Conservation (phyloP, 2,113 vertebrate genomes). For the Numenius arquata region DNA sequence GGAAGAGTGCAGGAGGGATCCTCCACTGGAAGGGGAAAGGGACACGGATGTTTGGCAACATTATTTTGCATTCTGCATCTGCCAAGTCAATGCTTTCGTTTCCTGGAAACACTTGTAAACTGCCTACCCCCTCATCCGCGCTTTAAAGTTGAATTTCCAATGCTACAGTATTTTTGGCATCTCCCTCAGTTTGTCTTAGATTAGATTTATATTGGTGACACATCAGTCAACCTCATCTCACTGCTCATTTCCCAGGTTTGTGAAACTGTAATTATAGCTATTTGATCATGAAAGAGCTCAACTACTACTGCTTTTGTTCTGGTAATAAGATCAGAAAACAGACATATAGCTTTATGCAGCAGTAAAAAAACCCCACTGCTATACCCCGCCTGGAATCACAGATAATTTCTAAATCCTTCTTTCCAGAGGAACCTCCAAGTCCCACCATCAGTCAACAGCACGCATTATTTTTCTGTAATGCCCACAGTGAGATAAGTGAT, state of each 20-base stretch:
- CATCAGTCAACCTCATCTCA: background rate
- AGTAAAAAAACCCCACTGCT: background rate
- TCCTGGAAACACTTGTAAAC: background rate
- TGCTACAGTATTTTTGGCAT: background rate
- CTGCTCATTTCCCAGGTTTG: background rate
- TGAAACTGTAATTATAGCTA: background rate
- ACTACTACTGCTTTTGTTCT: background rate
- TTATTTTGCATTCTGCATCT: background rate
- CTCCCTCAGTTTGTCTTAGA: background rate
- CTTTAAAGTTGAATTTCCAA: background rate
- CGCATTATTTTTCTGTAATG: background rate
- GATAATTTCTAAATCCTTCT: background rate
- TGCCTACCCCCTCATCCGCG: accelerated
- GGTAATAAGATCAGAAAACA: background rate
- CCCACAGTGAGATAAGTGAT: background rate
- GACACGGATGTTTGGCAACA: background rate
- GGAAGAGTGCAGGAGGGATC: background rate
- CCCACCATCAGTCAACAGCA: background rate
- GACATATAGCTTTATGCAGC: background rate
- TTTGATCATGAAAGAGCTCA: background rate
- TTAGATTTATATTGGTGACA: slow-evolving; percentile 1
- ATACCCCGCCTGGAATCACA: background rate
- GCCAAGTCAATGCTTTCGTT: background rate
- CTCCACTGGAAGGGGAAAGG: background rate
- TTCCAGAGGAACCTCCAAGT: slow-evolving; percentile 10